phyloP scores from a whole-genome alignment of 2,888 invertebrate genomes.

The Physocephala rufipes region DNA sequence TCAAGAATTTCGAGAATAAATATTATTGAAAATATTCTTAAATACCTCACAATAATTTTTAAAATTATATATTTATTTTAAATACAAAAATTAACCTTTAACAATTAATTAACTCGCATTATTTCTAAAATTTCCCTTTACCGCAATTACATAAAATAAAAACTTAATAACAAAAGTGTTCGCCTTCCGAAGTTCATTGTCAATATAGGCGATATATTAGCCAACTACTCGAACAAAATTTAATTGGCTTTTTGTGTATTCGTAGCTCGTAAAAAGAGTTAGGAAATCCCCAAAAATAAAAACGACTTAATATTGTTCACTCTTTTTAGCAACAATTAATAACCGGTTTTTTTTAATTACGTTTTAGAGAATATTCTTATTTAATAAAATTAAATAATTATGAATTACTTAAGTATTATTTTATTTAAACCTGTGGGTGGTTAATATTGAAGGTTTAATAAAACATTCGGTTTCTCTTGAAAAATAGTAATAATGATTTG shows the following conservation, averaged over 20 bases:
- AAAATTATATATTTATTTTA: too few relatives aligned
- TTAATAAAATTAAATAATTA: slow-evolving; percentile 10
- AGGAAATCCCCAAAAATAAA: background rate
- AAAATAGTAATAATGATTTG: too few relatives aligned
- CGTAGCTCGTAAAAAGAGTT: too few relatives aligned
- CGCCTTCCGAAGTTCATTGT: background rate
- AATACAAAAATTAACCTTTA: too few relatives aligned
- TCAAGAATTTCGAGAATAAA: too few relatives aligned
- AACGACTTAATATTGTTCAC: background rate
- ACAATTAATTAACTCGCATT: background rate
- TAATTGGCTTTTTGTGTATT: background rate
- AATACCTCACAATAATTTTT: too few relatives aligned
- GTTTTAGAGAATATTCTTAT: background rate
- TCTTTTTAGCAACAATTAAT: too few relatives aligned
- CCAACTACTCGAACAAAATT: background rate
- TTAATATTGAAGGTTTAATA: too few relatives aligned
- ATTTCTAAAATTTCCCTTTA: background rate
- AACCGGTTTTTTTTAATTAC: too few relatives aligned
- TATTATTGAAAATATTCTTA: too few relatives aligned
- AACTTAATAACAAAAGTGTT: background rate
- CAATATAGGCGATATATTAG: background rate
- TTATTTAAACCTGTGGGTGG: background rate
- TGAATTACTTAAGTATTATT: background rate
- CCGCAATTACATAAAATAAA: background rate
- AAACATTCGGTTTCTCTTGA: too few relatives aligned